Evolutionary conservation across 1,140 invertebrate species (phyloP).

Genomic region (Drosophila nikananu): DNA sequence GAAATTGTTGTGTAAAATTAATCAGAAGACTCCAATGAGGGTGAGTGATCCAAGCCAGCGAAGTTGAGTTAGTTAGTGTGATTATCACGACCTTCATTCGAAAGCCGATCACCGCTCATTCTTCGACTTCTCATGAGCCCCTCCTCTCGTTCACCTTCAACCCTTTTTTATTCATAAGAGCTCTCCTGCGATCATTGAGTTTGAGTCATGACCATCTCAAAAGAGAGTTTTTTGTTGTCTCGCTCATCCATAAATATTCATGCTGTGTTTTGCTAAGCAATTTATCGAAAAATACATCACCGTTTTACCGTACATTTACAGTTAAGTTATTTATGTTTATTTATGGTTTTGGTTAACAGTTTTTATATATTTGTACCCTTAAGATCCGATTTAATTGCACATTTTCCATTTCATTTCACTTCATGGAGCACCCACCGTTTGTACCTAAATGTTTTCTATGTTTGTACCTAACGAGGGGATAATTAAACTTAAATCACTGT

Average conservation of each 20-base stretch:
- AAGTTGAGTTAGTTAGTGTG: constrained; percentile 53
- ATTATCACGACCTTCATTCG: constrained; percentile 28
- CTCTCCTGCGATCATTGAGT: constrained; percentile 14
- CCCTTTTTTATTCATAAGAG: constrained; percentile 5
- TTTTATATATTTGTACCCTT: constrained; percentile 25
- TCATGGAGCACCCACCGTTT: constrained; percentile 42
- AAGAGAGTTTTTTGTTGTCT: constrained; percentile 17
- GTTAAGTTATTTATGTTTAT: constrained; percentile 20
- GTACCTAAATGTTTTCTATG: constrained; percentile 71
- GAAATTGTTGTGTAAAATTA: constrained; percentile 61
- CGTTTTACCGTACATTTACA: constrained; percentile 23
- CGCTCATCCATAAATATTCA: constrained; percentile 65
- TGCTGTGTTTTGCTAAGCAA: constrained; percentile 80
- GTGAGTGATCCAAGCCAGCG: constrained; percentile 72
- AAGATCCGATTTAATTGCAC: constrained; percentile 25
- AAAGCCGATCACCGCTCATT: constrained; percentile 42
- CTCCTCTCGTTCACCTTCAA: constrained; percentile 24
- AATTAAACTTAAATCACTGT: constrained; percentile 15
- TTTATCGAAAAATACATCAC: constrained; percentile 30
- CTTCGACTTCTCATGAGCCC: constrained; percentile 34
- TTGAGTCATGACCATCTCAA: constrained; percentile 14
- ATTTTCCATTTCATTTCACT: constrained; percentile 49
- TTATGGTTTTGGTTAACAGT: constrained; percentile 55
- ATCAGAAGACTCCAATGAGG: constrained; percentile 84
- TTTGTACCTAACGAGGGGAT: constrained; percentile 60